Base-by-base conservation (phyloP, 2,797 vertebrate species). In the Smutsia temminckii region DNA sequence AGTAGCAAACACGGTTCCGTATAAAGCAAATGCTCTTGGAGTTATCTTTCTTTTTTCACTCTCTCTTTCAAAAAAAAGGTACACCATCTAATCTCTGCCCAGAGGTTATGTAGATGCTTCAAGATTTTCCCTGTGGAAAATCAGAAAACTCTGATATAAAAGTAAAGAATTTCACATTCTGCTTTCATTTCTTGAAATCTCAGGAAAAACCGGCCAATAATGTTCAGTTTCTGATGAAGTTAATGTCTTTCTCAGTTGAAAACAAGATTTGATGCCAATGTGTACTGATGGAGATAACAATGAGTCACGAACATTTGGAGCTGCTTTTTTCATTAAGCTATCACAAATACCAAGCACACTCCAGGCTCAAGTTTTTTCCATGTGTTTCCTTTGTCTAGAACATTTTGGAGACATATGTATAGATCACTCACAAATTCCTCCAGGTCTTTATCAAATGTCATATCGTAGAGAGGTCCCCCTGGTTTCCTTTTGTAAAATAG, bases 301-400 rank as follows among this genome's bases (percentile, higher is more conserved):
- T 95, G 91, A 96, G 59, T 96, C 85, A 91, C n/a, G 55, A 81
- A 83, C 72, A 83, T 71, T 91, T 55, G 85, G 72, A n/a, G 46
- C 46, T 71, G 63, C 74, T 40, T 92, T 93, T 78, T 92, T 85
- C 66, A 87, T n/a, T 61, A 66, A 32, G 42, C 78, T 78, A 72
- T 90, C 81, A 86, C 59, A 87, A 95, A 85, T 68, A 84, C 34
- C 57, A 91, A 53, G 46, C 32, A 84, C 21, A 55, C 29, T n/a
- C 25, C 46, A 63, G 53, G 37, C 32, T 90, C 37, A 71, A 88
- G 9, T 91, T 69, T 81, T 94, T 89, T 57, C 37, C n/a, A 69
- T 69, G 96, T 86, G 37, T 81, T 91, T 49, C n/a, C 20, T 87
- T 83, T 81, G 59, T 69, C 40, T 91, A 55, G 69, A 93, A 94